Base-by-base conservation (phyloP, 2,797 vertebrate genomes). In the Kryptopterus vitreolus region DNA sequence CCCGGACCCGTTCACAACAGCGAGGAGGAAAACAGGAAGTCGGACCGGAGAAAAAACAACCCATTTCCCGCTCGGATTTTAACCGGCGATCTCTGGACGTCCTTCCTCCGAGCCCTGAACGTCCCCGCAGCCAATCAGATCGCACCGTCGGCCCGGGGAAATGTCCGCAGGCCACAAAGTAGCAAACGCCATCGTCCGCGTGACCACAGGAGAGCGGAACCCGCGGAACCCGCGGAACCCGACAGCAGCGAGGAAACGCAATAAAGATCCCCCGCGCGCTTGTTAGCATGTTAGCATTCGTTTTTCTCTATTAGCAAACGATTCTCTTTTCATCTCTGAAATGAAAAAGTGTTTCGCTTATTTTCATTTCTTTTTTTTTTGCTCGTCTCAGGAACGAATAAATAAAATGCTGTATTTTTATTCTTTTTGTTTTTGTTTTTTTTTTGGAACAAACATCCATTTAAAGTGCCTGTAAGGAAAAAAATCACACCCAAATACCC, bases 181-280 rank as follows among this genome's bases (percentile, higher is more conserved):
- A 65, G 13, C 31, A 53, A 46, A n/a, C 61, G 43, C 8, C 8
- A 48, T 53, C 48, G 53, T 48, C 61, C 20, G 26, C 58, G 11
- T 16, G 26, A n/a, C 78, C 43, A 72, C 33, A 73, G 29, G 46
- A 38, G 61, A 35, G 24, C 50, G 33, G 43, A 78, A 58, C 0
- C 61, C 7, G 20, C n/a, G n/a, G n/a, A n/a, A n/a, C n/a, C n/a
- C n/a, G 24, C 50, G 33, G 43, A 78, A 58, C 0, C 61, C 7
- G 20, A 43, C 8, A 83, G 77, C 77, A 83, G 81, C 15, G 81
- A 83, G 26, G 81, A 83, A 58, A 38, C n/a, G 22, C 24, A 66
- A 83, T 46, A 69, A 29, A 65, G 29, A 68, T 48, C 1, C 38
- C 38, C 6, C 38, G 7, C 7, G 38, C 10, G 1, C 38, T 43